Base-by-base conservation (phyloP, 2,888 invertebrate species). In the Cacoxenus indagator region DNA sequence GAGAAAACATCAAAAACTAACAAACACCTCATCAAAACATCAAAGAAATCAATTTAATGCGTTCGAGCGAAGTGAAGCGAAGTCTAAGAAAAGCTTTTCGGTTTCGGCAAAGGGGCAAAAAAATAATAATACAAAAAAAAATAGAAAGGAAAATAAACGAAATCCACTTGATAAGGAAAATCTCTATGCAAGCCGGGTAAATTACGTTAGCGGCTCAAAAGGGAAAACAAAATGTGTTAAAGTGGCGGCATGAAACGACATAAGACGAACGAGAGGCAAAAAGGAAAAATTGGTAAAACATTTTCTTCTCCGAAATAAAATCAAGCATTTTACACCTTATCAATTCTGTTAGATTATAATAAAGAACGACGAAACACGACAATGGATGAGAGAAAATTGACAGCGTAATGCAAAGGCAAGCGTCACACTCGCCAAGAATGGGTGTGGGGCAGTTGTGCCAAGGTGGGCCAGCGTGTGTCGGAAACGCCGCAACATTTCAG, bases 321-420 rank as follows among this genome's bases (percentile, higher is more conserved):
- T 80, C 83, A 81, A 73, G 80, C 77, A 81, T 83, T 81, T 81
- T 78, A 82, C 81, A 81, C 81, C 81, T 81, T 81, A 83, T 81
- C 83, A 83, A 83, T 83, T 83, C 83, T 83, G 78, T 74, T 81
- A 83, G 83, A 80, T 80, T 83, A 80, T 75, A 77, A 76, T 73
- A 70, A 74, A 76, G 72, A 67, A 70, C 55, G 43, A 37, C 37
- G 54, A 24, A n/a, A 27, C n/a, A 19, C 37, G 24, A 57, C 45
- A 57, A 57, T 66, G 66, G 27, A n/a, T n/a, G n/a, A 43, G 57
- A 43, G 27, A 59, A 67, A 46, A 67, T 59, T 55, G 46, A 59
- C 61, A 48, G 27, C 59, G 27, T 45, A 61, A 62, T 55, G 55
- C 27, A 55, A 26, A 48, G 6, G 26, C 55, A 55, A 22, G 19